Evolutionary conservation across 2,113 vertebrate species (phyloP).

Genomic region (Lepisosteus osseus): DNA sequence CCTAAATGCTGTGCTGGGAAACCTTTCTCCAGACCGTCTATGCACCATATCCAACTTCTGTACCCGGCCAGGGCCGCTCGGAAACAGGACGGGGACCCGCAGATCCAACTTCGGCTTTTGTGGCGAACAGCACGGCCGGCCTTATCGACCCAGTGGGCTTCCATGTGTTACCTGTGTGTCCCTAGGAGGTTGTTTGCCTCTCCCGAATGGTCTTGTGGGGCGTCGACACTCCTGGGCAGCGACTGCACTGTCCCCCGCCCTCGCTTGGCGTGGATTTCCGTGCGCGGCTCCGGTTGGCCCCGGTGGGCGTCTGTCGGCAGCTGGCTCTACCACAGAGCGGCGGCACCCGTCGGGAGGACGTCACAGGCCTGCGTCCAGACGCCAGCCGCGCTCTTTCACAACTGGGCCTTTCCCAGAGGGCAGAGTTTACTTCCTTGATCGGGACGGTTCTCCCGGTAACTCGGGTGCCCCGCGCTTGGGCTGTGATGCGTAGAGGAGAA

Average conservation of each 20-base stretch:
- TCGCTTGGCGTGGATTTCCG: constrained; percentile 15
- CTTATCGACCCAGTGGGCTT: constrained; percentile 12
- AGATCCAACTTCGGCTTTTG: background rate
- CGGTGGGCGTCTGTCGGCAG: background rate
- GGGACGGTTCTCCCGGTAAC: constrained; percentile 1
- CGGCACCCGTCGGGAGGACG: background rate
- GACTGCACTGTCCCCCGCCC: constrained; percentile 19
- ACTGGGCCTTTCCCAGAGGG: background rate
- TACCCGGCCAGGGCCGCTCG: constrained; percentile 61
- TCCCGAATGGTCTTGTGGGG: constrained; percentile 18
- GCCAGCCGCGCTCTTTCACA: background rate
- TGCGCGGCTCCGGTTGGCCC: background rate
- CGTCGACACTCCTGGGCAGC: constrained; percentile 22
- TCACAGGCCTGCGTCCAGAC: background rate
- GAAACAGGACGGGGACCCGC: background rate
- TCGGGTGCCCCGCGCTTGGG: constrained; percentile 54
- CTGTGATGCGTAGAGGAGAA: constrained; percentile 24
- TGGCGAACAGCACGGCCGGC: background rate
- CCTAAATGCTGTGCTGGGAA: constrained; percentile 61
- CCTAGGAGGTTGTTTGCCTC: background rate
- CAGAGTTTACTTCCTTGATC: constrained; percentile 7
- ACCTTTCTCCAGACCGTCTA: constrained; percentile 80
- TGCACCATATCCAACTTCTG: constrained; percentile 70
- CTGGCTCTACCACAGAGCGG: background rate
- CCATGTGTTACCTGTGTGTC: background rate